Evolutionary conservation across 2,113 vertebrate genomes (phyloP), one percentile per base, ranked within the genome.

Genomic region (Todiramphus saurophagus): DNA sequence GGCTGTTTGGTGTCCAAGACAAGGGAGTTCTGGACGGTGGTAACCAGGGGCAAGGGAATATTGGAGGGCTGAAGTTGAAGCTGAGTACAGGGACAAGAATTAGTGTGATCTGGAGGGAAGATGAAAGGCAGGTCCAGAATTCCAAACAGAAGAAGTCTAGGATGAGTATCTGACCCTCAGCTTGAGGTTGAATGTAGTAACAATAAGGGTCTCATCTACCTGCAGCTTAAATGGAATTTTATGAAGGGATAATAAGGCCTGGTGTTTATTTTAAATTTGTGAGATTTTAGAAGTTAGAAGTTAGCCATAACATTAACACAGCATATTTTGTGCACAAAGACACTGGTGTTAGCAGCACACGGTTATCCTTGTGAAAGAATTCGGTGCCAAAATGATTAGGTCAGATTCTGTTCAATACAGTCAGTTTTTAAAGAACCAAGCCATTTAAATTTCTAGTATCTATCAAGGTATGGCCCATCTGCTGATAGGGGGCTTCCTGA

Each of bases 401-500:
- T 87, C 84, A 77, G 44, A 66, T 85, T 77, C 85, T 81, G 69
- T 83, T 91, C 53, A 76, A 58, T 62, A 64, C 14, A 91, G 68
- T 53, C 46, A 55, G 35, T 91, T 89, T 91, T 84, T 81, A 94
- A 85, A 84, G 66, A 91, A 82, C 48, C 41, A 92, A 82, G 25
- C 19, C 17, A 53, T 87, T 91, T 84, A 51, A 33, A 75, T 91
- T 87, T 91, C 81, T 95, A 70, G 10, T 74, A 76, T 70, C 58
- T 74, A 25, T 89, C 80, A 87, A 81, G 59, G 73, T 91, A 69
- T 83, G 76, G 89, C 55, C 89, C n/a, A 72, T 87, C 62, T 91
- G 96, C 87, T 87, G 91, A 68, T 87, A 73, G 24, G 9, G 9
- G 27, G 31, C 90, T 94, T 95, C 92, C 90, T 72, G 82, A 93